These are phyloP conservation scores for Aphrophora alni DNA, from an alignment of 2,888 invertebrate genomes.

Conservation along the genomic window DNA sequence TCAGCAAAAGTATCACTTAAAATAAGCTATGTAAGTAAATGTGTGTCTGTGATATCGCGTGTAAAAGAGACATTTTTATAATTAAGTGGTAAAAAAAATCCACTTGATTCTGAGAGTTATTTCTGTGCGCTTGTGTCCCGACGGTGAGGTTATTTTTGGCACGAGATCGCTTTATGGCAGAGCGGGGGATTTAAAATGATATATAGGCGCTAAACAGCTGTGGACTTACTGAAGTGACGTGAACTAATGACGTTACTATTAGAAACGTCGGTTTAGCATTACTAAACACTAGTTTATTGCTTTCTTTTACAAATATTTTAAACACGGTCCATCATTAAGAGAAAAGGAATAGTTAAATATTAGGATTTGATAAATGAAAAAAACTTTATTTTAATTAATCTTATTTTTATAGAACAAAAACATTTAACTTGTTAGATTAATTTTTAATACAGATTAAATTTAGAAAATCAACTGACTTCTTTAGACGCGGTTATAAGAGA, in stretches of 20 bases:
- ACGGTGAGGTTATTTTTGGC: background rate
- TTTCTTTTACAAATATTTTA: conserved; percentile 6
- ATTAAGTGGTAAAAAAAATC: background rate
- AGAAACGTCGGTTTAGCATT: background rate
- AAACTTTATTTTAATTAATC: no score
- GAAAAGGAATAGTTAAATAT: no score
- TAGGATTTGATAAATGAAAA: no score
- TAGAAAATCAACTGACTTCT: no score
- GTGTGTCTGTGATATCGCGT: no score
- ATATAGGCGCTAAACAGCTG: background rate
- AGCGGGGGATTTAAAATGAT: background rate
- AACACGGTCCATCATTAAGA: no score
- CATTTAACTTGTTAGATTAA: no score
- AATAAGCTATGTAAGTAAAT: no score
- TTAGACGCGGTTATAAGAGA: no score
- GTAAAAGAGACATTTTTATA: background rate
- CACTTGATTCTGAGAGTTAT: background rate
- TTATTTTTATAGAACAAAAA: no score
- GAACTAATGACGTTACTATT: background rate
- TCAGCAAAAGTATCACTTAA: no score
- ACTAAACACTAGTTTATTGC: background rate
- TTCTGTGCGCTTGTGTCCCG: background rate
- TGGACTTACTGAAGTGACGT: background rate
- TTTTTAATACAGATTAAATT: no score
- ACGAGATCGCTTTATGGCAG: background rate